Conservation (phyloP, 2,888 invertebrate genomes). For the Sympetrum striolatum region DNA sequence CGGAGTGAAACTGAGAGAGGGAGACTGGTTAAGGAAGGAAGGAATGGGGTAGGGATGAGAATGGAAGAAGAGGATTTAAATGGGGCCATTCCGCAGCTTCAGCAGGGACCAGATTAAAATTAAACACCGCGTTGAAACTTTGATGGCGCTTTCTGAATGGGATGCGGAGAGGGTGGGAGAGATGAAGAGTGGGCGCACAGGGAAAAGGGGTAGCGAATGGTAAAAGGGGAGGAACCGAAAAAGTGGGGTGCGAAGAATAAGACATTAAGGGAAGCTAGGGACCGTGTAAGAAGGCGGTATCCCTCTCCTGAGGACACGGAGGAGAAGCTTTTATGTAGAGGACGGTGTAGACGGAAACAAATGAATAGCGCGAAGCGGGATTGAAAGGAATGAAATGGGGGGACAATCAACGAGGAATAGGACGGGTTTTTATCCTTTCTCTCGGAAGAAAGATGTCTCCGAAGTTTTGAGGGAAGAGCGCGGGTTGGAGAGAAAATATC, state of each 20-base stretch:
- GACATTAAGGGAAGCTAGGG: background rate
- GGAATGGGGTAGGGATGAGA: background rate
- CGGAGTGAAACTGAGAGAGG: background rate
- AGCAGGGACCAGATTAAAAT: constrained; percentile 42
- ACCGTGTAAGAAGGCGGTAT: background rate
- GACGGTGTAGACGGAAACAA: background rate
- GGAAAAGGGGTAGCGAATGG: background rate
- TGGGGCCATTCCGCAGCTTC: constrained; percentile 33
- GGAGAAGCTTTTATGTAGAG: background rate
- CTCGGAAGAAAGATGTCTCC: constrained; percentile 3
- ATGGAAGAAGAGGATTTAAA: constrained; percentile 12
- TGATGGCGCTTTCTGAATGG: constrained; percentile 21
- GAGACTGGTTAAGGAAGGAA: background rate
- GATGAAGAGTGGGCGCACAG: background rate
- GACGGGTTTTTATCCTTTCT: background rate
- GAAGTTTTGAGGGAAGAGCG: background rate
- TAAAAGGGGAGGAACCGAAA: background rate
- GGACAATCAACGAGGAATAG: background rate
- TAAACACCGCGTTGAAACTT: constrained; percentile 42
- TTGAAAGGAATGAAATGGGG: background rate
- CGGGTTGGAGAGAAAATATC: background rate
- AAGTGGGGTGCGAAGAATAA: background rate
- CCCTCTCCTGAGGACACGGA: background rate
- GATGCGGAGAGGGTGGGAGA: background rate
- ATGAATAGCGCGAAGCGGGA: background rate